phyloP scores from a whole-genome alignment of 1,140 invertebrate genomes.

The Drosophila sproati region DNA sequence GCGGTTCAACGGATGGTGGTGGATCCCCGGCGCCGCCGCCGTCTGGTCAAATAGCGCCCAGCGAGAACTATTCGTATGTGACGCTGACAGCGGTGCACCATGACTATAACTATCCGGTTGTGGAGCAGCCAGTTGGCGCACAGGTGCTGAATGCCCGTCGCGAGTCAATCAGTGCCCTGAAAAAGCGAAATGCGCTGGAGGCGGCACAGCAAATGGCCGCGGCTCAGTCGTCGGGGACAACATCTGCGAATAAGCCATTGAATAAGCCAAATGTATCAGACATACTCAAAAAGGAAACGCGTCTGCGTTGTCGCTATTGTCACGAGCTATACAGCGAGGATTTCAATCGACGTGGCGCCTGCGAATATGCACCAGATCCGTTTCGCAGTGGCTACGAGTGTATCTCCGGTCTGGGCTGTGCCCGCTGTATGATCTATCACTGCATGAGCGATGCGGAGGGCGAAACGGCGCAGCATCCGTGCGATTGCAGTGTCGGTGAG shows the following conservation, averaged over 20 bases:
- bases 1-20: constrained; percentile 27
- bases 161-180: constrained; percentile 87
- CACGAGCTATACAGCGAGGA: constrained; percentile 91
- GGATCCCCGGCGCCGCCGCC: constrained; percentile 45
- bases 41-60: constrained; percentile 74
- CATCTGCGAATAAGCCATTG: constrained; percentile 47
- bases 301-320: constrained; percentile 86
- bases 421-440: constrained; percentile 95
- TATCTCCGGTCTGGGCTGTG: constrained; percentile 93
- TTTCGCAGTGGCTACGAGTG: constrained; percentile 92
- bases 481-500: constrained; percentile 88
- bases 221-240: constrained; percentile 55
- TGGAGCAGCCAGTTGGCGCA: constrained; percentile 87
- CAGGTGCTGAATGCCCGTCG: constrained; percentile 85
- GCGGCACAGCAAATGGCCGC: constrained; percentile 71
- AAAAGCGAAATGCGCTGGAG: constrained; percentile 86
- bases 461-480: constrained; percentile 92
- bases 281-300: constrained; percentile 75
- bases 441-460: constrained; percentile 94
- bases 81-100: constrained; percentile 91
- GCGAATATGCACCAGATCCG: constrained; percentile 95
- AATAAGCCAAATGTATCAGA: constrained; percentile 76
- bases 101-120: constrained; percentile 93
- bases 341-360: constrained; percentile 92
- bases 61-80: constrained; percentile 93